Conservation (phyloP, 2,113 vertebrate genomes). For the Microtus pennsylvanicus region DNA sequence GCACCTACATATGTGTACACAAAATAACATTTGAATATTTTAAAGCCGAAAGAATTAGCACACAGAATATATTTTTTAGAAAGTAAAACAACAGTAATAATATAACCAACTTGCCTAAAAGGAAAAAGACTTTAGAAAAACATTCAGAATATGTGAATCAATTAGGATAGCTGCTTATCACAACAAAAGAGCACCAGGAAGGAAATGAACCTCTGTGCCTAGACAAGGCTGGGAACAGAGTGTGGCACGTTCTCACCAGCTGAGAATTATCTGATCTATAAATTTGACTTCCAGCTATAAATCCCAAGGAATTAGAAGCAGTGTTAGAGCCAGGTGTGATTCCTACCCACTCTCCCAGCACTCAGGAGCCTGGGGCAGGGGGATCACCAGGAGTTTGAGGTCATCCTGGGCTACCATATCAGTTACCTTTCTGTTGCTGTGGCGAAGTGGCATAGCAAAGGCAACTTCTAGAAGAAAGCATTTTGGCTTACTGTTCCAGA, state of each 20-base stretch:
- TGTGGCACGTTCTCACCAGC: too few species aligned
- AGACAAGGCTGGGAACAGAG: background rate
- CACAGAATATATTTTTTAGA: background rate
- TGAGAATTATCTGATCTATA: background rate
- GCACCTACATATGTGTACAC: background rate
- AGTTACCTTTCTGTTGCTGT: background rate
- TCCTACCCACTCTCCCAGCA: background rate
- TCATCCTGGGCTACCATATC: background rate
- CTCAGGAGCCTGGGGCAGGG: background rate
- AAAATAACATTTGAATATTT: background rate
- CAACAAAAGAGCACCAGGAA: background rate
- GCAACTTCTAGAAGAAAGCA: background rate
- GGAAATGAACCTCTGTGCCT: background rate
- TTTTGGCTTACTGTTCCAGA: background rate
- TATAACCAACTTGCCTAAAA: background rate
- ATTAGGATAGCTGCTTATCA: background rate
- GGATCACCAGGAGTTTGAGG: background rate
- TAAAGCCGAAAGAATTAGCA: background rate
- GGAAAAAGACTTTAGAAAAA: background rate
- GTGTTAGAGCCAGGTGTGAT: background rate
- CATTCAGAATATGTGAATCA: background rate
- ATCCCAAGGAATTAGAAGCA: background rate
- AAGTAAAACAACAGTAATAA: background rate
- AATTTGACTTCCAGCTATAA: background rate
- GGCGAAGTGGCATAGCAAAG: background rate